phyloP scores from a whole-genome alignment of 2,797 vertebrate genomes.

The Myotis myotis region DNA sequence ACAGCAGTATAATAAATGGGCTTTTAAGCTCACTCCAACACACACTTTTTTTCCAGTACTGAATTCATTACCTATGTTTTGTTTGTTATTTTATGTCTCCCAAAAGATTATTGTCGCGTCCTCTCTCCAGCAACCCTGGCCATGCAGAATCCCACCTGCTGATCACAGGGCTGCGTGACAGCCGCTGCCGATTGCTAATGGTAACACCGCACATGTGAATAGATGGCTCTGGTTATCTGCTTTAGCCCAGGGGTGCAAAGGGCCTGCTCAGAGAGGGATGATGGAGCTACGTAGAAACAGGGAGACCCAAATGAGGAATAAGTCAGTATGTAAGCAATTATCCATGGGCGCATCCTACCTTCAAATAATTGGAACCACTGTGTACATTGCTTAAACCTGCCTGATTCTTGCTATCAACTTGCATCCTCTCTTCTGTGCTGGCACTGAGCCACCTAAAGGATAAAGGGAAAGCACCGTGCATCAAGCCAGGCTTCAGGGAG shows the following conservation, averaged over 20 bases:
- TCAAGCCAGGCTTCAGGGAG: conserved; percentile 18
- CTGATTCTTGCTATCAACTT: conserved; percentile 35
- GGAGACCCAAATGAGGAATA: conserved; percentile 71
- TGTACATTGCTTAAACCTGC: conserved; percentile 63
- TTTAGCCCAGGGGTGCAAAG: conserved; percentile 72
- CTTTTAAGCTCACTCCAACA: conserved; percentile 66
- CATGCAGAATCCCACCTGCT: conserved; percentile 75
- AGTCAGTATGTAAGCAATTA: conserved; percentile 76
- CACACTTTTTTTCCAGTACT: conserved; percentile 40
- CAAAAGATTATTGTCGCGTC: conserved; percentile 64
- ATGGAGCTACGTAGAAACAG: conserved; percentile 70
- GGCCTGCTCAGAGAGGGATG: conserved; percentile 70
- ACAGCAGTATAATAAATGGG: conserved; percentile 50
- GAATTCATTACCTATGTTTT: conserved; percentile 49
- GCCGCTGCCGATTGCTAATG: conserved; percentile 75
- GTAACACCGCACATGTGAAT: conserved; percentile 53
- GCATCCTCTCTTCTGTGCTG: neutral
- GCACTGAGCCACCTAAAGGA: conserved; percentile 17
- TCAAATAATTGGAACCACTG: conserved; percentile 80
- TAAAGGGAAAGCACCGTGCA: accelerated
- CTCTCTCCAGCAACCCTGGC: conserved; percentile 59
- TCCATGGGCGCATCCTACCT: conserved; percentile 63
- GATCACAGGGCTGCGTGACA: conserved; percentile 69
- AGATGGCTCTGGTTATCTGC: conserved; percentile 67
- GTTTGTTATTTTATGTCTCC: conserved; percentile 56